Evolutionary conservation across 2,888 invertebrate genomes (phyloP).

Genomic region (Adela reaumurella): DNA sequence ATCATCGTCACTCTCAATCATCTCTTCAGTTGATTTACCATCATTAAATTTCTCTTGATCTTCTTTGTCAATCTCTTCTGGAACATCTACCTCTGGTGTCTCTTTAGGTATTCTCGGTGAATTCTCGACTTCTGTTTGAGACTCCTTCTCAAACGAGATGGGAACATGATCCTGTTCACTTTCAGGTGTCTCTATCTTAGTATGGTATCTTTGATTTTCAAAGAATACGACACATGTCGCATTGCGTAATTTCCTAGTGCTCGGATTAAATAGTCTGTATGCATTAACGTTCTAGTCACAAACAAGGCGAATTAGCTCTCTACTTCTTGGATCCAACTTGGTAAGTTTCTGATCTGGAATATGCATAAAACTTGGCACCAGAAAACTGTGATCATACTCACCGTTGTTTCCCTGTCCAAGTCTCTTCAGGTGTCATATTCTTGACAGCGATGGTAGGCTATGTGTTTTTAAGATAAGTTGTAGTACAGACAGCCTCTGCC

Average conservation of each 20-base stretch:
- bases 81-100: neutral
- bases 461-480: constrained; percentile 2
- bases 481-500: no score
- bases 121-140: no score
- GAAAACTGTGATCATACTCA: no score
- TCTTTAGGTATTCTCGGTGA: no score
- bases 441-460: constrained; percentile 2
- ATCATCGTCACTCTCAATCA: neutral
- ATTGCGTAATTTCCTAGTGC: neutral
- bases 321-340: no score
- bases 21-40: neutral
- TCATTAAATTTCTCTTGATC: neutral
- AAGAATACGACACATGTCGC: neutral
- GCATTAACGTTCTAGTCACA: no score
- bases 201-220: neutral
- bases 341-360: no score
- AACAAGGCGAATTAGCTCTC: no score
- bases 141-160: neutral
- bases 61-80: neutral
- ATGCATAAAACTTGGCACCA: no score
- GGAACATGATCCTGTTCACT: neutral
- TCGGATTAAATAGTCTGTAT: neutral
- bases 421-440: no score
- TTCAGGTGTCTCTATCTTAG: neutral
- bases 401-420: no score